Base-by-base conservation (phyloP, 2,113 vertebrate species). In the Caranx ignobilis region DNA sequence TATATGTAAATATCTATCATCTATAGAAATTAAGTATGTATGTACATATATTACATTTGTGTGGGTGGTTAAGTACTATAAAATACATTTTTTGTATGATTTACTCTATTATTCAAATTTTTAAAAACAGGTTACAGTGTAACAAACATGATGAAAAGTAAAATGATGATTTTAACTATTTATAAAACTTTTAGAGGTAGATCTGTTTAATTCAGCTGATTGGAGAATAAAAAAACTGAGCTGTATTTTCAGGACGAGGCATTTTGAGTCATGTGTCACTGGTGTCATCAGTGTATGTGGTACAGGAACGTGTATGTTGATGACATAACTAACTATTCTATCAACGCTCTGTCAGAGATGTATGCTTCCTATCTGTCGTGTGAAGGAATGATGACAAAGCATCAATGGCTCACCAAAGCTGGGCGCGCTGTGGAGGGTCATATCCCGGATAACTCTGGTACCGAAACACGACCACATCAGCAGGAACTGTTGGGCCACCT, bases 391-490 rank as follows among this genome's bases (percentile, higher is more conserved):
- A 82, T 69, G 55, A 77, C 43, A 70, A 74, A 71, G 56, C 75
- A 63, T 52, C 15, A 62, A 32, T 21, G 2, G 37, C 96, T 96
- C 96, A 99, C 98, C 98, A 39, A 99, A 99, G 91, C 98, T 99
- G 70, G 98, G 98, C 3, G 98, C 98, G 1, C 98, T 99, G 90
- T 99, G 98, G 90, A 99, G 95, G 85, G 98, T 99, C 98, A 99
- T 99, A 75, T 99, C 98, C 83, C 98, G 96, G 92, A 99, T 99
- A 90, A 99, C 98, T 91, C 98, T 95, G 78, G 98, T 99, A 79
- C 98, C 98, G 11, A 99, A 99, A 91, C 98, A 99, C 47, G 98
- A 99, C 98, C 98, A 99, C 97, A 99, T 99, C 93, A 99, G 93
- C 77, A 99, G 96, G 93, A 99, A 99, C 94, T 99, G 98, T 86